These are phyloP conservation scores for Spondyliosoma cantharus DNA, from an alignment of 2,797 vertebrate genomes.

Conservation along the genomic window DNA sequence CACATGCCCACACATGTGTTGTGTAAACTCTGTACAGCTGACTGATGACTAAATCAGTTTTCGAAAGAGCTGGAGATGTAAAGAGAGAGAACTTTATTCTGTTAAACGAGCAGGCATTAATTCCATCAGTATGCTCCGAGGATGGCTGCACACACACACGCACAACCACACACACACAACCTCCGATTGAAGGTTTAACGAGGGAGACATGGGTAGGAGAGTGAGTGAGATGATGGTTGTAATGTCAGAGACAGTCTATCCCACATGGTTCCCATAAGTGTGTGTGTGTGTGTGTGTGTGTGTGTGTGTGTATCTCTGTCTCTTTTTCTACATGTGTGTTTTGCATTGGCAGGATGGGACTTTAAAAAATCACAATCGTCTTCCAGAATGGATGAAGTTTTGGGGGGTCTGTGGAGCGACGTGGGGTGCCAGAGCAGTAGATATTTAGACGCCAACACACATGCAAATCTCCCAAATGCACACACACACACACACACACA, in stretches of 20 bases:
- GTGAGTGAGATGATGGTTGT: slow-evolving; percentile 73
- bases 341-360: slow-evolving; percentile 74
- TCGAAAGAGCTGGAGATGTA: slow-evolving; percentile 41
- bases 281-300: slow-evolving; percentile 34
- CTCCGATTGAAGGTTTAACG: slow-evolving; percentile 68
- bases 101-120: slow-evolving; percentile 63
- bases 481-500: slow-evolving; percentile 43
- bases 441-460: slow-evolving; percentile 66
- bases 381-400: slow-evolving; percentile 75
- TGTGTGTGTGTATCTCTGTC: slow-evolving; percentile 17
- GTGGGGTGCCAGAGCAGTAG: slow-evolving; percentile 32
- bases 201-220: slow-evolving; percentile 64
- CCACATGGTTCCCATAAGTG: slow-evolving; percentile 92
- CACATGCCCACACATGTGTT: slow-evolving; percentile 59
- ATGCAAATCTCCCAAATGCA: slow-evolving; percentile 11
- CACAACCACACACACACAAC: slow-evolving; percentile 27
- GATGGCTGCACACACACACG: slow-evolving; percentile 32
- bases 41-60: slow-evolving; percentile 76
- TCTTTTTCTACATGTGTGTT: slow-evolving; percentile 9
- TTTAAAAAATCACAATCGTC: slow-evolving; percentile 86
- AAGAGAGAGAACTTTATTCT: slow-evolving; percentile 60
- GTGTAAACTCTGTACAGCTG: slow-evolving; percentile 40
- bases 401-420: slow-evolving; percentile 3
- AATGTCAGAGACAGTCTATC: slow-evolving; percentile 87
- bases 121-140: slow-evolving; percentile 69